These are phyloP conservation scores for Pagetopsis macropterus DNA, from an alignment of 2,797 vertebrate genomes.

Conservation along the genomic window DNA sequence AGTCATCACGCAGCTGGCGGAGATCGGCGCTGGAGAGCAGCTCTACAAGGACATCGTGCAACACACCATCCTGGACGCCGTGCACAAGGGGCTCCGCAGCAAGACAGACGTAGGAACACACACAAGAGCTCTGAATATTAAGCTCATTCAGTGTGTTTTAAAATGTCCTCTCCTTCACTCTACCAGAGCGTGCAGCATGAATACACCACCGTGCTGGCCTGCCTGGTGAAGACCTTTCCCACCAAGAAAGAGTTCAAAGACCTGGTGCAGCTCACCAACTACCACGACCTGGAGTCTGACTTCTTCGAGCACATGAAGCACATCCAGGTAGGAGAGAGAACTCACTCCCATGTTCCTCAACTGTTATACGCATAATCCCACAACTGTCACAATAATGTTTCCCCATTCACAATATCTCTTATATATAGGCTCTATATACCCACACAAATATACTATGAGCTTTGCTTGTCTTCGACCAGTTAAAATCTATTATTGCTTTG, in stretches of 20 bases:
- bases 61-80: slow-evolving; percentile 87
- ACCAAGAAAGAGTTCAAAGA: slow-evolving; percentile 89
- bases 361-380: fast-evolving
- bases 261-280: slow-evolving; percentile 92
- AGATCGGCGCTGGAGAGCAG: slow-evolving; percentile 80
- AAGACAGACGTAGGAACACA: slow-evolving; percentile 87
- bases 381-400: no score
- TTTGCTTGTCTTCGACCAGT: no score
- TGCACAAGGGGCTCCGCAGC: slow-evolving; percentile 91
- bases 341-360: no score
- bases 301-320: slow-evolving; percentile 99
- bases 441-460: no score
- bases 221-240: slow-evolving; percentile 92
- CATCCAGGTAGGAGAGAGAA: slow-evolving; percentile 89
- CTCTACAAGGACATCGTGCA: slow-evolving; percentile 90
- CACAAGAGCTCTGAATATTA: neutral
- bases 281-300: slow-evolving; percentile 92
- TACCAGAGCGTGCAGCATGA: slow-evolving; percentile 91
- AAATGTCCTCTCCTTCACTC: neutral
- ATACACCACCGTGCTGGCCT: slow-evolving; percentile 92
- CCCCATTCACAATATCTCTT: no score
- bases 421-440: no score
- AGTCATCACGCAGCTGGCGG: slow-evolving; percentile 86
- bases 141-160: neutral
- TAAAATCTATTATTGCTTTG: no score